Percentiles rank a stretch among this genome's conserved stretches.
Evolutionary conservation across 2,113 vertebrate genomes (phyloP).

Genomic region (Anas platyrhynchos): DNA sequence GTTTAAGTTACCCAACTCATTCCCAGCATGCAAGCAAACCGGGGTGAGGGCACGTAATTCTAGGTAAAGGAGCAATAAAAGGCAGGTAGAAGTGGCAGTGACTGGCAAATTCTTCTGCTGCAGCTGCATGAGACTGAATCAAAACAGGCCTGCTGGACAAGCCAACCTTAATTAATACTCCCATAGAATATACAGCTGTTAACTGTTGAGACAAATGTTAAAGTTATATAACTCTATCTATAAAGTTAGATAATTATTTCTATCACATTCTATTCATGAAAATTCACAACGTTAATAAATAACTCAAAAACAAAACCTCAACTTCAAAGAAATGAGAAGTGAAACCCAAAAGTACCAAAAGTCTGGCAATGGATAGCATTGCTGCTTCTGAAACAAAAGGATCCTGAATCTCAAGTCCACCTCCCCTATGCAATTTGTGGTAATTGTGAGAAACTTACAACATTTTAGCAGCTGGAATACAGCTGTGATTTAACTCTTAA

Average conservation of each 20-base stretch:
- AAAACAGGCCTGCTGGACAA: background rate
- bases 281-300: background rate
- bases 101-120: background rate
- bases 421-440: background rate
- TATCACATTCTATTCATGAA: background rate
- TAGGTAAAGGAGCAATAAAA: background rate
- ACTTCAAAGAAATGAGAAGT: background rate
- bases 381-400: background rate
- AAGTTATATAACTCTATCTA: background rate
- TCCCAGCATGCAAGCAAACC: background rate
- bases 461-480: background rate
- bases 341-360: background rate
- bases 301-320: background rate
- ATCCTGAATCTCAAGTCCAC: background rate
- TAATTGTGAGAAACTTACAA: background rate
- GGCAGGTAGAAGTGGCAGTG: background rate
- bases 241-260: background rate
- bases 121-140: background rate
- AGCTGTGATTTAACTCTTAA: background rate
- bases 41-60: background rate
- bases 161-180: background rate
- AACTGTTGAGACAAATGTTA: background rate
- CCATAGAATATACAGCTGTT: background rate
- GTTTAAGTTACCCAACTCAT: background rate
- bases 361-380: background rate